These are phyloP conservation scores for Craniophora ligustri DNA, from an alignment of 2,888 invertebrate genomes.

Conservation along the genomic window DNA sequence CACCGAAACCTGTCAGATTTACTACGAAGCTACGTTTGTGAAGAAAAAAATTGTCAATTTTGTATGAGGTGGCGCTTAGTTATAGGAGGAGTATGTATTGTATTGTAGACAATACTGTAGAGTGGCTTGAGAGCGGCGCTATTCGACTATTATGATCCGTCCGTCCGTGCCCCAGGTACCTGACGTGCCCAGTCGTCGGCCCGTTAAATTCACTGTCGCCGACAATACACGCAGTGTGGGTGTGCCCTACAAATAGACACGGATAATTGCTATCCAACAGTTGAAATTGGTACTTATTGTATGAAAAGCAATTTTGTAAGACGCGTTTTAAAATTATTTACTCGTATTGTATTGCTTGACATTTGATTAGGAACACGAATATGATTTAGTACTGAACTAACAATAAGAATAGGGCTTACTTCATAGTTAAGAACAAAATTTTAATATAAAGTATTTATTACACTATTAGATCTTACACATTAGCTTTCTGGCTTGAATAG, in stretches of 20 bases:
- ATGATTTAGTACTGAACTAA: too few species aligned
- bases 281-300: constrained; percentile 40
- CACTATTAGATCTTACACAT: too few species aligned
- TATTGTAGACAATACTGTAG: constrained; percentile 64
- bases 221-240: constrained; percentile 64
- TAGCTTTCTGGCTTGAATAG: too few species aligned
- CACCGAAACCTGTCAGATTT: constrained; percentile 70
- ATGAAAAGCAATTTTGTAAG: constrained; percentile 11
- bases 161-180: constrained; percentile 43
- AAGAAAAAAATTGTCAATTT: constrained; percentile 72
- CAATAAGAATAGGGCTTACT: too few species aligned
- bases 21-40: constrained; percentile 78
- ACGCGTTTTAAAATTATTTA: constrained; percentile 5
- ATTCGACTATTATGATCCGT: constrained; percentile 54
- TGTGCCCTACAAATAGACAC: constrained; percentile 61
- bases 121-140: constrained; percentile 65
- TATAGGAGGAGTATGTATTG: constrained; percentile 70
- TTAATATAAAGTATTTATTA: too few species aligned
- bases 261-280: constrained; percentile 57
- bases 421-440: too few species aligned
- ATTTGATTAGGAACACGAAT: constrained; percentile 15
- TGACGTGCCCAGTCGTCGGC: constrained; percentile 58
- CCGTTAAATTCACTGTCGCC: constrained; percentile 62
- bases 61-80: constrained; percentile 79
- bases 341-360: too few species aligned